Conservation (phyloP, 2,113 vertebrate species). For the Hemicordylus capensis region DNA sequence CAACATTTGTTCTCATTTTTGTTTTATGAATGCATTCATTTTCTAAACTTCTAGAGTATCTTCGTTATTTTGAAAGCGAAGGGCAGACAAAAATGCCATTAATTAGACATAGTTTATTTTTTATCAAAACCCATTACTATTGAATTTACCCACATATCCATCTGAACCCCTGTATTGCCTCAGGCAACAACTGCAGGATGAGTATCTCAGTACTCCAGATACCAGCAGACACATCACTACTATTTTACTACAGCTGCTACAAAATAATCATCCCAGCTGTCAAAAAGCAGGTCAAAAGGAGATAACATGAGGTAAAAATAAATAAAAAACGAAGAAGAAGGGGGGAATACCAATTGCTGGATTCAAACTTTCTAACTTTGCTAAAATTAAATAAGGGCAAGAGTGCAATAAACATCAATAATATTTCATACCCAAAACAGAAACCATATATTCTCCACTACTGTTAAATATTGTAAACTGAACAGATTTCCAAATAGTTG, state of each 20-base stretch:
- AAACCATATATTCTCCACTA: no score
- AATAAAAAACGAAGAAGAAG: no score
- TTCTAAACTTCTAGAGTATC: constrained; percentile 29
- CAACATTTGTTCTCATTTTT: constrained; percentile 19
- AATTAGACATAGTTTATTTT: constrained; percentile 29
- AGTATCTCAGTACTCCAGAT: background rate
- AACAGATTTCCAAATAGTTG: no score
- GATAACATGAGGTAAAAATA: background rate
- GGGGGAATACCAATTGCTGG: background rate
- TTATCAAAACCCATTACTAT: constrained; percentile 33
- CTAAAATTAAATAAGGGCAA: background rate
- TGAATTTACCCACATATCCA: constrained; percentile 22
- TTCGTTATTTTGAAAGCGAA: background rate
- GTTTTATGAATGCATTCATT: background rate
- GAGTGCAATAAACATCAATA: background rate
- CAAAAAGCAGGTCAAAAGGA: background rate
- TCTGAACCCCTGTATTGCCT: background rate
- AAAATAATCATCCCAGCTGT: background rate
- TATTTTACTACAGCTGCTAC: background rate
- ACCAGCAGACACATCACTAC: background rate
- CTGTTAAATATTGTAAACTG: no score
- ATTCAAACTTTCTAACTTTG: background rate
- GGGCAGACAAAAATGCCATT: constrained; percentile 17
- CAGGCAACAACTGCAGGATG: background rate
- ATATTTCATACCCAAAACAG: no score